Base-by-base conservation (phyloP, 53 echinoderm and acorn worm species). In the Zoroaster sp. region DNA sequence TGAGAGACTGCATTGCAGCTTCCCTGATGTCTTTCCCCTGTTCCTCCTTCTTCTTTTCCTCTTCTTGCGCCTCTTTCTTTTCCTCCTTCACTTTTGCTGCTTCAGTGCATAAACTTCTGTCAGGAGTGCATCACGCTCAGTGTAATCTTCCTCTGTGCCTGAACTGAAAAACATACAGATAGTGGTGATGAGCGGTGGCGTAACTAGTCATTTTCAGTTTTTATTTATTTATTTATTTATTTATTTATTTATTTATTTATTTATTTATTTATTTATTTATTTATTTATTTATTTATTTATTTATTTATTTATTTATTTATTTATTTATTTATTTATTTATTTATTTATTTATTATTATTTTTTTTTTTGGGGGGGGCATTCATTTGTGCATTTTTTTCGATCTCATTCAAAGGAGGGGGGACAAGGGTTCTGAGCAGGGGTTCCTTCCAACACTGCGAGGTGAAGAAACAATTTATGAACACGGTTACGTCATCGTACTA, bases 131-230 rank as follows among this genome's bases (percentile, higher is more conserved):
- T 59, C 78, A 35, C 78, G 38, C 40, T 55, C 78, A 39, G 36
- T 59, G 63, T 55, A 78, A 36, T 78, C 78, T 36, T 78, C 78
- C 39, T 78, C 78, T 37, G 59, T 78, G 63, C 78, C 78, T 35
- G 78, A 78, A 18, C 78, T 78, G 12, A 38, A 54, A 36, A 13
- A 66, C 32, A 67, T 34, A 67, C 12, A 34, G 30, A 67, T 20
- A 32, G 30, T 28, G 12, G 30, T 32, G n/a, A 67, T 12, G 13
- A 9, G 7, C 7, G 13, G 8, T 46, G 7, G 13, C 7, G 47
- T 46, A 67, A 67, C 34, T 2, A 28, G 34, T 32, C 11, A 52
- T 52, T 52, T 3, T 52, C 25, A 23, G 2, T 18, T 52, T 52
- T 15, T 52, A 52, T 52, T 52, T 1, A 52, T 52, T 15, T 52